A percentile compares a stretch with the other conserved stretches of the same genome.
These are phyloP conservation scores for Brachionus paranguensis DNA, from an alignment of 1,140 invertebrate genomes.

Conservation along the genomic window DNA sequence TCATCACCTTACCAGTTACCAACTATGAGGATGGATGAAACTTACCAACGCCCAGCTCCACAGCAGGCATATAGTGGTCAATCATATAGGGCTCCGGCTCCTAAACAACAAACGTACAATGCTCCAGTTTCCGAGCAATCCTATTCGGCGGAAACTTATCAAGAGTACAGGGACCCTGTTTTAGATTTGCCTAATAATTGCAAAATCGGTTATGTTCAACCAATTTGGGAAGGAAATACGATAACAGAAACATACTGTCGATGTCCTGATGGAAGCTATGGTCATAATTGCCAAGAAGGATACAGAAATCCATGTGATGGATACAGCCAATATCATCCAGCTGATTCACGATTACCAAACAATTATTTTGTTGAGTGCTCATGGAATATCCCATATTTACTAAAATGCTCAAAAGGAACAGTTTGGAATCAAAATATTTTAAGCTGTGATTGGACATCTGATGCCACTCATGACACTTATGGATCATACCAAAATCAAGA, in stretches of 20 bases:
- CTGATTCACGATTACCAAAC: not conserved
- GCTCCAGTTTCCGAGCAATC: not conserved
- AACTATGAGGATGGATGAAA: not conserved
- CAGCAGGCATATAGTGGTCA: not conserved
- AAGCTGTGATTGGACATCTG: slow-evolving; percentile 26
- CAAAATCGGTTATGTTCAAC: slow-evolving; percentile 24
- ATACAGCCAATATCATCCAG: not conserved
- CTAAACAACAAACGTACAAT: not conserved
- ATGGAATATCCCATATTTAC: slow-evolving; percentile 38
- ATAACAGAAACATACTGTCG: slow-evolving; percentile 36
- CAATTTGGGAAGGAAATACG: slow-evolving; percentile 23
- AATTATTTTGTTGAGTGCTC: slow-evolving; percentile 34
- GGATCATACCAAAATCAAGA: not conserved
- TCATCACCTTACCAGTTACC: not conserved
- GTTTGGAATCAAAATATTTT: slow-evolving; percentile 38
- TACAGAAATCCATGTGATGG: slow-evolving; percentile 18
- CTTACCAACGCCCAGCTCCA: not conserved
- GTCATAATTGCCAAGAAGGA: not conserved
- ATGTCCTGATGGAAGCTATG: slow-evolving; percentile 16
- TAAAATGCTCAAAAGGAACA: slow-evolving; percentile 28
- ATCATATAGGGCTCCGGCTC: not conserved
- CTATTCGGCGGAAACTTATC: not conserved
- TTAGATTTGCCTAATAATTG: slow-evolving; percentile 26
- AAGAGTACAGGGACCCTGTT: not conserved
- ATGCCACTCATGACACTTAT: slow-evolving; percentile 15